phyloP scores from a whole-genome alignment of 1,140 invertebrate species.

The Drosophila kepulauana region DNA sequence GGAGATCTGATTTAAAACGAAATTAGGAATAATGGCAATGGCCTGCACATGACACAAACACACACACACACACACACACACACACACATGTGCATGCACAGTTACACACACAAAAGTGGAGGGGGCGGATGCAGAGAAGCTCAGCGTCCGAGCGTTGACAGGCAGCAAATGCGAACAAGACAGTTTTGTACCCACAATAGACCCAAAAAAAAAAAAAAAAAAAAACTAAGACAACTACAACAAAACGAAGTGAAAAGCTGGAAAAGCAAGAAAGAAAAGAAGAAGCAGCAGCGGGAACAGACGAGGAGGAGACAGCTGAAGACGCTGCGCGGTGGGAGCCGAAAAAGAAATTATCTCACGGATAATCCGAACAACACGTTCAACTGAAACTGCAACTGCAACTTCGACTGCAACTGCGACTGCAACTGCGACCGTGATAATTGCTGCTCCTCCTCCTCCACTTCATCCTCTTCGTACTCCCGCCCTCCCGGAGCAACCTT shows the following conservation, averaged over 20 bases:
- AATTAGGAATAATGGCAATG: conserved; percentile 84
- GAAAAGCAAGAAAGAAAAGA: conserved; percentile 7
- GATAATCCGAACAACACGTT: conserved; percentile 82
- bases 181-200: conserved; percentile 65
- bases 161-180: conserved; percentile 82
- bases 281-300: conserved; percentile 1
- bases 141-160: conserved; percentile 69
- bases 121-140: background rate
- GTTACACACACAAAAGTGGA: conserved; percentile 15
- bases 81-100: conserved; percentile 29
- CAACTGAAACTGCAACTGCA: conserved; percentile 41
- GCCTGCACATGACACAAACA: conserved; percentile 75
- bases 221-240: background rate
- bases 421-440: conserved; percentile 22
- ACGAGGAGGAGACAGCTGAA: no score
- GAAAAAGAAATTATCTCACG: conserved; percentile 80
- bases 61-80: conserved; percentile 34
- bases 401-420: conserved; percentile 24
- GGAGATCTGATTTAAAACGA: conserved; percentile 83
- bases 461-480: background rate
- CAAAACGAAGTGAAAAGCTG: conserved; percentile 6
- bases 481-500: conserved; percentile 22
- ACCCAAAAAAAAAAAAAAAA: conserved; percentile 15
- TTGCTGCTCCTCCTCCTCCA: background rate
- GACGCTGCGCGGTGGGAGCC: background rate